Percentiles rank a stretch among this genome's conserved stretches.
Evolutionary conservation across 1,140 invertebrate species (phyloP).

Genomic region (Lasioglossum albipes): DNA sequence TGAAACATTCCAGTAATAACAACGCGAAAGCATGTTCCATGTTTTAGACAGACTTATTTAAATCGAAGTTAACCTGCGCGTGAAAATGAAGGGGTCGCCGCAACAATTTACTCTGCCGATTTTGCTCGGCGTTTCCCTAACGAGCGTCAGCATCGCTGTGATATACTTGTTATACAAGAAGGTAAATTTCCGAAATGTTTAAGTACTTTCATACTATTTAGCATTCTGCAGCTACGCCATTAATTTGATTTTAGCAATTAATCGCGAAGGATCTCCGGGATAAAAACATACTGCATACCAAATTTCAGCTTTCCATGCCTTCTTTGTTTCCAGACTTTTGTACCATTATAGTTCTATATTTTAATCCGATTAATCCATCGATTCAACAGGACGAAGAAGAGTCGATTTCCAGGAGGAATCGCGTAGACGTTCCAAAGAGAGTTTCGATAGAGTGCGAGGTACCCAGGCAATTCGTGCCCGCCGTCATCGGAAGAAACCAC

Average conservation of each 20-base stretch:
- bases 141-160: constrained; percentile 74
- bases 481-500: constrained; percentile 84
- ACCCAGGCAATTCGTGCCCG: constrained; percentile 77
- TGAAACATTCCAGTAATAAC: constrained; percentile 3
- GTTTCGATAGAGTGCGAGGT: constrained; percentile 74
- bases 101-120: constrained; percentile 63
- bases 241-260: too few species aligned
- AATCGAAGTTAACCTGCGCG: too few species aligned
- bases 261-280: too few species aligned
- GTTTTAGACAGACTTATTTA: background rate
- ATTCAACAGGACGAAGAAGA: constrained; percentile 55
- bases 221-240: too few species aligned
- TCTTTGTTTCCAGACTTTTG: too few species aligned
- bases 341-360: background rate
- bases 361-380: constrained; percentile 25
- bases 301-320: too few species aligned
- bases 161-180: constrained; percentile 77
- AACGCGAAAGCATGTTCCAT: background rate
- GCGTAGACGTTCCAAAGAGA: background rate
- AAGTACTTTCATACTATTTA: too few species aligned
- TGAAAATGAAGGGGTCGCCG: constrained; percentile 60
- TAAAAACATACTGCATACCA: too few species aligned
- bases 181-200: too few species aligned
- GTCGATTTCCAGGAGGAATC: background rate
- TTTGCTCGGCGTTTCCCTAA: constrained; percentile 75